Conservation (phyloP, 2,113 vertebrate genomes). For the Oxygymnocypris stewartii region DNA sequence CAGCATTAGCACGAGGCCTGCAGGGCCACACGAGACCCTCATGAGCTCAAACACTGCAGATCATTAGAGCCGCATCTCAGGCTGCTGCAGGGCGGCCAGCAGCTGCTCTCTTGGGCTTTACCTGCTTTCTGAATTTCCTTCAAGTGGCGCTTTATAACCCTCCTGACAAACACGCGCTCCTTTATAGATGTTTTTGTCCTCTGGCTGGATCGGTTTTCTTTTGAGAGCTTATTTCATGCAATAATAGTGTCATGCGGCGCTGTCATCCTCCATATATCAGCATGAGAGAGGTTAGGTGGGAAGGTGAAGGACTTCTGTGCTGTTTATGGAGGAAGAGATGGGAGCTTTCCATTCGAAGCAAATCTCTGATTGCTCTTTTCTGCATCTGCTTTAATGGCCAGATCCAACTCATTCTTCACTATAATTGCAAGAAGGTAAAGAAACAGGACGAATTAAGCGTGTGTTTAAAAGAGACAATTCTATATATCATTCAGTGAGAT, state of each 20-base stretch:
- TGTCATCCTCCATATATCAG: constrained; percentile 56
- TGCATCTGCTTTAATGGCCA: constrained; percentile 39
- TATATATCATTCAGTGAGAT: not conserved
- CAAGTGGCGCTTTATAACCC: constrained; percentile 15
- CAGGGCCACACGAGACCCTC: not conserved
- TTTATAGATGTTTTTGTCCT: constrained; percentile 47
- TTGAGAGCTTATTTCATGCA: constrained; percentile 58
- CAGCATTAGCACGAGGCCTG: constrained; percentile 4
- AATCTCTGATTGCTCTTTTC: constrained; percentile 43
- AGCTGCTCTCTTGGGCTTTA: constrained; percentile 26
- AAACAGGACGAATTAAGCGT: not conserved
- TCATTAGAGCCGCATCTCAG: not conserved
- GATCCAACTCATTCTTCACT: not conserved
- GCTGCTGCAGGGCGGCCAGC: not conserved
- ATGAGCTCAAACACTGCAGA: not conserved
- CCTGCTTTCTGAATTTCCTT: constrained; percentile 1
- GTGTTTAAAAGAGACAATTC: not conserved
- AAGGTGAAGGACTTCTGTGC: constrained; percentile 9
- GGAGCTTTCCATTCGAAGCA: constrained; percentile 20
- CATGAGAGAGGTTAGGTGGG: constrained; percentile 9
- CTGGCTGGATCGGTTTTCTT: constrained; percentile 54
- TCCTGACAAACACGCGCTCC: constrained; percentile 3
- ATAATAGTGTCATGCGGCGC: constrained; percentile 51
- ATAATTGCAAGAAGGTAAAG: not conserved
- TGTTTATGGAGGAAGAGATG: not conserved